Conservation (phyloP, 2,113 vertebrate genomes). For the Phoenicopterus ruber region DNA sequence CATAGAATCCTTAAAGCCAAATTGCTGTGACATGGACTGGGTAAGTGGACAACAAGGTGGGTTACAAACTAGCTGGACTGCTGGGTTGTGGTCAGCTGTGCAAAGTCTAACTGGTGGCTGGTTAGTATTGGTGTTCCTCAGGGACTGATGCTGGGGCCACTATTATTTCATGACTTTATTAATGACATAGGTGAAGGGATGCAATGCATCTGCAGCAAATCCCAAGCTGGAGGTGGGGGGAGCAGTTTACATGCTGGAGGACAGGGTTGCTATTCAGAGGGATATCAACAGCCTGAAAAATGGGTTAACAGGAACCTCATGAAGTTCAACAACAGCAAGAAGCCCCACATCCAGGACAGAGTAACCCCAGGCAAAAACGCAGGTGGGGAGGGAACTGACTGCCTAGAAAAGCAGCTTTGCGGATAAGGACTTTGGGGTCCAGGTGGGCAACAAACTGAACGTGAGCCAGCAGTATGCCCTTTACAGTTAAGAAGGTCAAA, state of each 20-base stretch:
- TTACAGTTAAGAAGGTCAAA: not conserved
- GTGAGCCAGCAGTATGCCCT: not conserved
- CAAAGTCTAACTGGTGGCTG: not conserved
- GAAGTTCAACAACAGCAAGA: not conserved
- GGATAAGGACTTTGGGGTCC: not conserved
- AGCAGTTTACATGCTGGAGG: not conserved
- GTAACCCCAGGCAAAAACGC: not conserved
- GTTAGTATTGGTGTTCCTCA: not conserved
- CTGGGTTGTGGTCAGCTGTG: not conserved
- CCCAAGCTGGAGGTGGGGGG: not conserved
- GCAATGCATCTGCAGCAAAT: not conserved
- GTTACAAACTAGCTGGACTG: not conserved
- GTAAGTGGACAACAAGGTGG: not conserved
- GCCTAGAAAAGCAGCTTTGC: not conserved
- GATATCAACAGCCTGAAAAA: not conserved
- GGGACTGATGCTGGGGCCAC: not conserved
- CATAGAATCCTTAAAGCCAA: not conserved
- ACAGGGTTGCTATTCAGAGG: not conserved
- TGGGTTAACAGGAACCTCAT: accelerated
- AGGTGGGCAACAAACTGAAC: not conserved
- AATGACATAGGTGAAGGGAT: not conserved
- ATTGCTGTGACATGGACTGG: not conserved
- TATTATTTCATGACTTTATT: not conserved
- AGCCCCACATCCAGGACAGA: not conserved
- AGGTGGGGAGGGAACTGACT: not conserved